phyloP scores from a whole-genome alignment of 2,797 vertebrate species.

The Eutrigla gurnardus region DNA sequence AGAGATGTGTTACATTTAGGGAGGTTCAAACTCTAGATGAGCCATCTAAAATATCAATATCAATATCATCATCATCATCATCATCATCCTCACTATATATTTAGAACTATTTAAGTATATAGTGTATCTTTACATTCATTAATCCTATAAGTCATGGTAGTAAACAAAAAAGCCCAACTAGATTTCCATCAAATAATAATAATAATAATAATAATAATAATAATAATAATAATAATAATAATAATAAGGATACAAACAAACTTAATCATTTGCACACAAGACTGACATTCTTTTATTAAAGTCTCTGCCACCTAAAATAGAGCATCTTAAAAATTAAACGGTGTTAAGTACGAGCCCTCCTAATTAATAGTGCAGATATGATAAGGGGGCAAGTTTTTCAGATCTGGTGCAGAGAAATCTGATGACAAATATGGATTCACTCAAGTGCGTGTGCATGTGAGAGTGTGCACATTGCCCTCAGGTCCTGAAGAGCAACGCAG shows the following conservation, averaged over 20 bases:
- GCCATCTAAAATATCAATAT: constrained; percentile 47
- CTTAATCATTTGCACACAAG: constrained; percentile 55
- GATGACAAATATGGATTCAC: constrained; percentile 35
- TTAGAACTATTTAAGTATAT: constrained; percentile 49
- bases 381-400: constrained; percentile 59
- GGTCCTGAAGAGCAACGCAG: constrained; percentile 93
- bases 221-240: constrained; percentile 21
- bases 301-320: constrained; percentile 71
- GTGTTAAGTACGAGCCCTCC: constrained; percentile 73
- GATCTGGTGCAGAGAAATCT: constrained; percentile 47
- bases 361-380: constrained; percentile 72
- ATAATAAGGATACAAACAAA: constrained; percentile 43
- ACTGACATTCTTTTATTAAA: constrained; percentile 68
- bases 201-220: constrained; percentile 14
- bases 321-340: constrained; percentile 71
- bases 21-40: constrained; percentile 41
- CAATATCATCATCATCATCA: neutral
- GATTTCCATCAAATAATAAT: constrained; percentile 37
- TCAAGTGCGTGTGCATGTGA: constrained; percentile 25
- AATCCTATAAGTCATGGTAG: constrained; percentile 45
- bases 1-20: constrained; percentile 54
- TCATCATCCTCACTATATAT: constrained; percentile 3
- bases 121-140: constrained; percentile 73
- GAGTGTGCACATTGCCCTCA: constrained; percentile 77
- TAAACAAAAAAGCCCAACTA: constrained; percentile 33